phyloP scores from a whole-genome alignment of 2,888 invertebrate genomes.

The Hanleya hanleyi region DNA sequence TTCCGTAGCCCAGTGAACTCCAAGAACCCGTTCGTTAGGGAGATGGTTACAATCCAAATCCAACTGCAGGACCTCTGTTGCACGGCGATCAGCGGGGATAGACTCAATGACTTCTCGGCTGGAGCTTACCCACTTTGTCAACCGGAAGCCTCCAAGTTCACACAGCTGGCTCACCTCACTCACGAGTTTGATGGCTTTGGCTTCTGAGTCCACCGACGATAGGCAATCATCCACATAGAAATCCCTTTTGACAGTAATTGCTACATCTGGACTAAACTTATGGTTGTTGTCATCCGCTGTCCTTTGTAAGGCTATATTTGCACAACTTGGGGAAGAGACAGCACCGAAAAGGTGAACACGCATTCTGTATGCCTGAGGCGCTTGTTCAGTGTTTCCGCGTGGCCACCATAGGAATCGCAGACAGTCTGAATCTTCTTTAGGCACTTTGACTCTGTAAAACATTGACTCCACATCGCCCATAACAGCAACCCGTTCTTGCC shows the following conservation, averaged over 20 bases:
- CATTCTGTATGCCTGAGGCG: not conserved
- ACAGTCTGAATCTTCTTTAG: constrained; percentile 4
- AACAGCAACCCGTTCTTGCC: constrained; percentile 6
- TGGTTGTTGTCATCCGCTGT: no score
- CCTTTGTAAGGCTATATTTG: no score
- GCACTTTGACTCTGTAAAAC: constrained; percentile 9
- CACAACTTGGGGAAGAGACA: no score
- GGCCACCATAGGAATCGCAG: constrained; percentile 14
- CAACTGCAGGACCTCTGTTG: not conserved
- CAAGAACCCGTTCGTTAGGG: not conserved
- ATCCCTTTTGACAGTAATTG: no score
- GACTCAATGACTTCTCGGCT: not conserved
- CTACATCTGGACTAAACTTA: no score
- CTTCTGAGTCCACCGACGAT: no score
- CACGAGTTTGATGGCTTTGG: no score
- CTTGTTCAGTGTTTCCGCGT: not conserved
- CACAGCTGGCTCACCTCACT: no score
- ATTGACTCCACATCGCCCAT: constrained; percentile 14
- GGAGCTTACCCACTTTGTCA: not conserved
- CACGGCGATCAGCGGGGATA: not conserved
- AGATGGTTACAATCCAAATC: not conserved
- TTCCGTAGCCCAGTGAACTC: not conserved
- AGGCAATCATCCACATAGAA: no score
- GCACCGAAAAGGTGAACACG: no score
- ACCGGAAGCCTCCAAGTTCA: not conserved